These are phyloP conservation scores for Metopia argyrocephala DNA, from an alignment of 2,888 invertebrate species.

Conservation along the genomic window DNA sequence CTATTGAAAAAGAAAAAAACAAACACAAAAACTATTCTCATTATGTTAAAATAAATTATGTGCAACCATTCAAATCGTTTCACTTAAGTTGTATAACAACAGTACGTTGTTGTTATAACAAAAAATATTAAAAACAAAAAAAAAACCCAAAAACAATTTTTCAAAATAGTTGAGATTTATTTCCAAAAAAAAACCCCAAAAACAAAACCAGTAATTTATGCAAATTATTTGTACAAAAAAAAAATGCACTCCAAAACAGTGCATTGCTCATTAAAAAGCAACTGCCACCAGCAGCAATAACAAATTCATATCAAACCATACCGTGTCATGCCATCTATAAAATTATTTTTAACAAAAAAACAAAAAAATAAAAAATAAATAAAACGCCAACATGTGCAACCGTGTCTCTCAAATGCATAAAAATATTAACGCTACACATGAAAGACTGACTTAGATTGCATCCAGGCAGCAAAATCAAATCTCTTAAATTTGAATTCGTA, in stretches of 20 bases:
- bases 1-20: too few species aligned
- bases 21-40: slow-evolving; percentile 4
- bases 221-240: slow-evolving; percentile 55
- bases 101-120: not conserved
- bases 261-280: not conserved
- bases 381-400: slow-evolving; percentile 36
- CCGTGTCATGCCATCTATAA: slow-evolving; percentile 15
- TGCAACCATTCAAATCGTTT: slow-evolving; percentile 4
- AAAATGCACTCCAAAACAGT: slow-evolving; percentile 48
- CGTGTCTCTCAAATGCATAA: not conserved
- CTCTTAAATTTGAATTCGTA: slow-evolving; percentile 6
- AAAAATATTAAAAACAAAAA: slow-evolving; percentile 18
- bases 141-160: slow-evolving; percentile 15
- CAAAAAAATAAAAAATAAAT: not conserved
- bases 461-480: slow-evolving; percentile 2
- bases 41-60: not conserved
- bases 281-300: not conserved
- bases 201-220: slow-evolving; percentile 57
- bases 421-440: not conserved
- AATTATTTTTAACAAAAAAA: not conserved
- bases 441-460: not conserved
- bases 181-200: slow-evolving; percentile 2
- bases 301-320: slow-evolving; percentile 39
- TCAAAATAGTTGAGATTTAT: slow-evolving; percentile 26
- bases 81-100: slow-evolving; percentile 3